A percentile compares a stretch with the other conserved stretches of the same genome.
phyloP scores from a whole-genome alignment of 2,797 vertebrate species.

The Bovichtus diacanthus region DNA sequence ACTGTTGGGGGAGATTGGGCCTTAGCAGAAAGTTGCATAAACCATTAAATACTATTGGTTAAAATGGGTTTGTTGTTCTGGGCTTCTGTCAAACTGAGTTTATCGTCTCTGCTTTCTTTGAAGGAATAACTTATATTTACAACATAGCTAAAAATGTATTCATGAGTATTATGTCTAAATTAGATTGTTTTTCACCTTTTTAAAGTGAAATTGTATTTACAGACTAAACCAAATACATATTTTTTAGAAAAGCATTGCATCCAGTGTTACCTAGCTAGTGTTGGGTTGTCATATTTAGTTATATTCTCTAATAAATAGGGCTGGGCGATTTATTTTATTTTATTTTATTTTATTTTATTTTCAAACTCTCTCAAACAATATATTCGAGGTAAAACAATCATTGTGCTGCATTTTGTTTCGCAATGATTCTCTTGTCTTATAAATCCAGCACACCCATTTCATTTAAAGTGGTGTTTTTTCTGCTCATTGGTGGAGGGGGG shows the following conservation, averaged over 20 bases:
- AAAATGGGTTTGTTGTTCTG: conserved; percentile 72
- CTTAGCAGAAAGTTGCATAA: conserved; percentile 86
- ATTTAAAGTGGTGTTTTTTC: no score
- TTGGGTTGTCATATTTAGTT: not conserved
- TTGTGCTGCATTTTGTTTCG: no score
- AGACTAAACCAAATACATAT: conserved; percentile 6
- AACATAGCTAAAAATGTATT: not conserved
- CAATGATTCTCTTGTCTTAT: no score
- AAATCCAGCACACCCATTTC: no score
- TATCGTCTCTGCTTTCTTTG: not conserved
- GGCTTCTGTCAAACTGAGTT: conserved; percentile 34
- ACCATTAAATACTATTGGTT: conserved; percentile 91
- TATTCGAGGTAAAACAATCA: no score
- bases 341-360: no score
- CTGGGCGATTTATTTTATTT: no score
- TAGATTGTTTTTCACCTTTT: not conserved
- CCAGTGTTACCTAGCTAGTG: not conserved
- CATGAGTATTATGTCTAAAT: not conserved
- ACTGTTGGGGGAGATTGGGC: conserved; percentile 80
- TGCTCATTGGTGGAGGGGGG: no score
- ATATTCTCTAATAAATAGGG: not conserved
- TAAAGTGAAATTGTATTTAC: not conserved
- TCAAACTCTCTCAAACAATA: no score
- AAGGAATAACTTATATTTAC: not conserved
- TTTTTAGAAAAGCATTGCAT: no score